Evolutionary conservation across 92 coral and sea anemone species (phyloP).

Genomic region (Scolanthus callimorphus): DNA sequence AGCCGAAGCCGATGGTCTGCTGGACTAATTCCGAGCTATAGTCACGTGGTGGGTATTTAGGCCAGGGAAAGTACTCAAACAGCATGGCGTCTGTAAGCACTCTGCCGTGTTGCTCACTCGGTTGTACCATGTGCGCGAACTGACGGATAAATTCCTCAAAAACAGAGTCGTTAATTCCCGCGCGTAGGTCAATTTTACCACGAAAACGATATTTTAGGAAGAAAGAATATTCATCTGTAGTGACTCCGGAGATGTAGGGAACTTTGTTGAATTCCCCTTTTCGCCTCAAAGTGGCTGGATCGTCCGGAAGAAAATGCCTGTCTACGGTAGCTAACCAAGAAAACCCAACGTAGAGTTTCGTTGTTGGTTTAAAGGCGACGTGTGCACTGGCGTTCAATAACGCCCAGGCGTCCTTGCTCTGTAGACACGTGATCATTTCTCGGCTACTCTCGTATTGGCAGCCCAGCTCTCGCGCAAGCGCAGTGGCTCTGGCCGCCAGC

Average conservation of each 20-base stretch:
- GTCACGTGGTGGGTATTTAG: background rate
- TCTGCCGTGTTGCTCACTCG: background rate
- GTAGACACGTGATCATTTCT: conserved; percentile 18
- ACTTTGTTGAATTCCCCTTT: conserved; percentile 13
- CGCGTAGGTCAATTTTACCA: conserved; percentile 3
- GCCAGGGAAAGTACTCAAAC: conserved; percentile 36
- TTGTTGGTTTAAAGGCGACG: background rate
- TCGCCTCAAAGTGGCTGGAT: conserved; percentile 7
- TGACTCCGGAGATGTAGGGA: conserved; percentile 17
- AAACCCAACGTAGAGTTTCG: conserved; percentile 4
- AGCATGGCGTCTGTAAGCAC: conserved; percentile 17
- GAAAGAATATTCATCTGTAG: conserved; percentile 20
- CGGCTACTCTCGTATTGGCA: conserved; percentile 6
- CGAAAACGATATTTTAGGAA: conserved; percentile 5
- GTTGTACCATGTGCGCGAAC: conserved; percentile 14
- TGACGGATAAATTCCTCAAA: conserved; percentile 7
- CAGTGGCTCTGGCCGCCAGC: conserved; percentile 3
- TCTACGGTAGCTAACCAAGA: conserved; percentile 40
- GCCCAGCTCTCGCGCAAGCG: conserved; percentile 23
- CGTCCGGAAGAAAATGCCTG: conserved; percentile 27
- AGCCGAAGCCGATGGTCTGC: conserved; percentile 12
- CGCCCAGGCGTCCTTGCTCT: conserved; percentile 9
- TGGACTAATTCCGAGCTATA: background rate
- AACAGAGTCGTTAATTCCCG: conserved; percentile 15
- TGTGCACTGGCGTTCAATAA: conserved; percentile 15